Evolutionary conservation across 2,797 vertebrate genomes (phyloP), one percentile per base, ranked within the genome.

Genomic region (Pseudochirops cupreus): DNA sequence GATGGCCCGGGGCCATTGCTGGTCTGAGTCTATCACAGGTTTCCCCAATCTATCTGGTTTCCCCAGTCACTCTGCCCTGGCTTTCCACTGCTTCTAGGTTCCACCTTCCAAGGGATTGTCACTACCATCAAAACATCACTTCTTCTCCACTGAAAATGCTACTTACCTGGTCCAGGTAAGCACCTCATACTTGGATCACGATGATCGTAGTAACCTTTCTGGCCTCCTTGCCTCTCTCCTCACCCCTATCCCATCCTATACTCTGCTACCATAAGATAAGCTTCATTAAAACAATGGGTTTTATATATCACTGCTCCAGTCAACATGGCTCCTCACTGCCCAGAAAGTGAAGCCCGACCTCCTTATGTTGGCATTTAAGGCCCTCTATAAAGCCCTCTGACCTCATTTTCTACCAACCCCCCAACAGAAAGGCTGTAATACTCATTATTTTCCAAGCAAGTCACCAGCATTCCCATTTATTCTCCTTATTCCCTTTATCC

Each of bases 171-270:
- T 93, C 93, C n/a, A 57, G 14, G 90, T 74, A 52, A 92, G 24
- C 24, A 89, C 31, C 56, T 95, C 74, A 56, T 53, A n/a, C n/a
- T 54, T 95, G 67, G 90, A 91, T 54, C n/a, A 53, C 18, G 46
- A 11, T 14, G 52, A 90, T 52, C 18, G 91, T 90, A 96, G 46
- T 10, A 96, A 58, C 10, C 39, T 93, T 52, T 96, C 52, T 92
- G 29, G 87, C 5, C 24, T 56, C 26, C 39, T 12, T 56, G 2
- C 59, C 39, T 96, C 67, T 74, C 67, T 62, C 39, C 56, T 24
- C 24, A 16, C 55, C 91, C 74, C 82, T 33, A 92, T 91, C 67
- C 94, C 92, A 90, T n/a, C 54, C 89, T 74, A 91, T 5, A 91
- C 5, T 91, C 0, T 31, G 46, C 95, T 59, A 92, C 11, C 54